A percentile compares a stretch with the other conserved stretches of the same genome.
phyloP scores from a whole-genome alignment of 2,113 vertebrate species.

The Amazona vittata region DNA sequence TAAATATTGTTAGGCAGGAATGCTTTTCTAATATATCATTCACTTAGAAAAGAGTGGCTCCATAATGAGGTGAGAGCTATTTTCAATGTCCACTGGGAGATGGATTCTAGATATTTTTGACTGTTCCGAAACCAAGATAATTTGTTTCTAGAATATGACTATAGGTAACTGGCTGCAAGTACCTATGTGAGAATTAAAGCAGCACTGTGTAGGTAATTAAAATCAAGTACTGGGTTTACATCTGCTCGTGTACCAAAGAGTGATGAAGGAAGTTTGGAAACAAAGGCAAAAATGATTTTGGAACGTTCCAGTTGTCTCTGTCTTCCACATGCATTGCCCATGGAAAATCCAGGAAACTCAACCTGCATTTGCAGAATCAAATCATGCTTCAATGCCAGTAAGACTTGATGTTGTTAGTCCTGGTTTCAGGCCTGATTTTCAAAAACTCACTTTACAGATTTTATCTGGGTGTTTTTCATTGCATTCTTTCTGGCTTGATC shows the following conservation, averaged over 20 bases:
- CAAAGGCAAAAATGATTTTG: neutral
- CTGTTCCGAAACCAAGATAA: neutral
- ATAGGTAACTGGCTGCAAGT: neutral
- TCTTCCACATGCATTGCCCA: neutral
- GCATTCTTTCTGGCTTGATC: neutral
- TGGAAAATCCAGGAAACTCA: neutral
- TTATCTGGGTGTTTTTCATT: neutral
- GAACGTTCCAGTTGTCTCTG: neutral
- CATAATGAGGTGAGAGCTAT: neutral
- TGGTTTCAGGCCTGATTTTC: neutral
- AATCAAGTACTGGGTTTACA: neutral
- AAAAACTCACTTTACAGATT: neutral
- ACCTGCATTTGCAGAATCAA: neutral
- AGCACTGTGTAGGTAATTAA: neutral
- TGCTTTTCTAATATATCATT: neutral
- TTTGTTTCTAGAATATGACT: neutral
- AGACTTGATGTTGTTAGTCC: neutral
- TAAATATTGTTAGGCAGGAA: neutral
- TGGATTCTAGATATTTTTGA: neutral
- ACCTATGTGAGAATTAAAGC: neutral
- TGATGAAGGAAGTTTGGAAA: rapidly evolving
- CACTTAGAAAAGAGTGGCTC: neutral
- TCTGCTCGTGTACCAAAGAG: neutral
- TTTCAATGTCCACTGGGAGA: neutral
- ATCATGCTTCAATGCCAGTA: neutral